These are phyloP conservation scores for Achlya flavicornis DNA, from an alignment of 2,888 invertebrate species.

Conservation along the genomic window DNA sequence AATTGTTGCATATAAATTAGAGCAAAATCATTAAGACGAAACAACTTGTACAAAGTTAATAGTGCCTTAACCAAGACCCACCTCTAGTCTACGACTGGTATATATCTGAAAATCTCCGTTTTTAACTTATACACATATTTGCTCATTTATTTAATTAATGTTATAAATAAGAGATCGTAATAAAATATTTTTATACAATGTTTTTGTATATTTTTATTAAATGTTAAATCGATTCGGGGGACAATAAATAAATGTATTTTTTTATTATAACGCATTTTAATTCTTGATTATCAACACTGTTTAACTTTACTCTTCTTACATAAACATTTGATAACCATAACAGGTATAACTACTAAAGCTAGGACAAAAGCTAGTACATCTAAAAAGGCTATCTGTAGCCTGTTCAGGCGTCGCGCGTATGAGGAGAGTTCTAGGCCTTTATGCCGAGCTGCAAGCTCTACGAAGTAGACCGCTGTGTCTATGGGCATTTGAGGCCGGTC, in stretches of 20 bases:
- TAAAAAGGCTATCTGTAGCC: conserved; percentile 38
- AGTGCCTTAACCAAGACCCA: conserved; percentile 24
- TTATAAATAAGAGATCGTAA: conserved; percentile 49
- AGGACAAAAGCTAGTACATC: conserved; percentile 36
- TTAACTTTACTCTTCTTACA: conserved; percentile 25
- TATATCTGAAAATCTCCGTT: not conserved
- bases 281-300: conserved; percentile 16
- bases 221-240: conserved; percentile 56
- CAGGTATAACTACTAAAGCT: conserved; percentile 14
- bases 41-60: not conserved
- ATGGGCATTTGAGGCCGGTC: conserved; percentile 49
- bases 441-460: conserved; percentile 48
- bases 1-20: not conserved
- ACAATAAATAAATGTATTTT: conserved; percentile 64
- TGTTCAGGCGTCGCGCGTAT: conserved; percentile 35
- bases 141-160: conserved; percentile 42
- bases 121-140: conserved; percentile 32
- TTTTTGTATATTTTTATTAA: conserved; percentile 62
- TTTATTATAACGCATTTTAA: conserved; percentile 24
- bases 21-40: not conserved
- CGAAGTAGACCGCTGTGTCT: conserved; percentile 52
- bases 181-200: conserved; percentile 61
- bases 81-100: conserved; percentile 9
- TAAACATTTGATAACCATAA: conserved; percentile 9
- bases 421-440: conserved; percentile 46